Evolutionary conservation across 2,113 vertebrate genomes (phyloP), one percentile per base, ranked within the genome.

Genomic region (Regulus satrapa): DNA sequence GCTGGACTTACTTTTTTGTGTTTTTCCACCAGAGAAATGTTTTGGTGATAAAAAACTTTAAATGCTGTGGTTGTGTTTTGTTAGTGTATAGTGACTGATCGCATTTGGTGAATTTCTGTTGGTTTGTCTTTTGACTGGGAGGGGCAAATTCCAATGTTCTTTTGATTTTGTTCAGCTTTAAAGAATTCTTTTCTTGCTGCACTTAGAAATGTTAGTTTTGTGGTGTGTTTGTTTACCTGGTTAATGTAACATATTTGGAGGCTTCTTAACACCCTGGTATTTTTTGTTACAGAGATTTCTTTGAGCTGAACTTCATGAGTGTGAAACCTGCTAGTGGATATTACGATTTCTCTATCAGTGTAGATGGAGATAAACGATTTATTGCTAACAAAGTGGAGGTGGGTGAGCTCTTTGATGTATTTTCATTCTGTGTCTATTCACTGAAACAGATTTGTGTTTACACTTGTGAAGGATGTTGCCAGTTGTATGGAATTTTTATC

Each of bases 271-370:
- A 46, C 11, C 25, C 49, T 49, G 32, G 19, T 1, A 7, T 63
- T 85, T 77, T 45, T 83, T 84, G 15, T 97, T 68, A 51, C 61
- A 99, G 99, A 83, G 99, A 99, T 5, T 10, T 98, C 88, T 99
- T 99, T 98, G 98, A 99, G 93, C 95, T 99, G 88, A 99, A 99
- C 97, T 99, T 99, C 96, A 98, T 99, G 98, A 98, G 95, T 85
- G 98, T 69, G 93, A 98, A 99, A 87, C 99, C 99, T 74, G 98
- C 99, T n/a, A 99, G 99, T 78, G 99, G 99, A 49, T 99, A 99
- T 94, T 99, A 99, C 77, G 98, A 99, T 96, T 99, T 99, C 89
- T 98, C 98, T 18, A 92, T 99, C 73, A 98, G 94, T 49, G 98
- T 99, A 67, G 98, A 98, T 10, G 99, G 99, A 58, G 99, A 99